A percentile compares a stretch with the other conserved stretches of the same genome.
phyloP scores from a whole-genome alignment of 1,140 invertebrate species.

The Acromyrmex heyeri region DNA sequence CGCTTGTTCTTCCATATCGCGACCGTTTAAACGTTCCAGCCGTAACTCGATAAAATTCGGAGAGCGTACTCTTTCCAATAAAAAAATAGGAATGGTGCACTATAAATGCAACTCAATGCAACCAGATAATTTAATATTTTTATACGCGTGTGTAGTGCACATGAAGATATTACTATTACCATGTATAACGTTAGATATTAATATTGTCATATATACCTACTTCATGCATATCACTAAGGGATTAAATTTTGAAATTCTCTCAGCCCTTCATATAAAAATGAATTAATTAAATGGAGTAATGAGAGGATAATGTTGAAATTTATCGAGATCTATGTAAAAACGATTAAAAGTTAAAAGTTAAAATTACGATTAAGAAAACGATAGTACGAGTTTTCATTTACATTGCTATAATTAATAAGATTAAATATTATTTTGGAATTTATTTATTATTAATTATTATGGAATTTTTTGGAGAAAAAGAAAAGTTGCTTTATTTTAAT shows the following conservation, averaged over 20 bases:
- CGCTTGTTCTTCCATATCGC: background rate
- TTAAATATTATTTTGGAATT: background rate
- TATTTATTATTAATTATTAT: background rate
- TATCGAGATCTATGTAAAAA: background rate
- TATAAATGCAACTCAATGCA: background rate
- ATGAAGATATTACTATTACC: background rate
- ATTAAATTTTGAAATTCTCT: background rate
- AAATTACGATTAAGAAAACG: too few species aligned
- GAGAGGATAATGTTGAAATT: conserved; percentile 2
- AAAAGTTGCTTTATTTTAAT: background rate
- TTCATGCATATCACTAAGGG: background rate
- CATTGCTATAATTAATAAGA: background rate
- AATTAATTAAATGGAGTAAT: background rate
- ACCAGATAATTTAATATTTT: background rate
- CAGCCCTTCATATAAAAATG: background rate
- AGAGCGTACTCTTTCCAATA: conserved; percentile 15
- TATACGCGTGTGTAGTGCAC: background rate
- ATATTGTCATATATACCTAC: background rate
- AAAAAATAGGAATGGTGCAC: conserved; percentile 11
- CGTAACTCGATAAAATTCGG: conserved; percentile 19
- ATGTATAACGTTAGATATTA: background rate
- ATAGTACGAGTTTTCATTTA: background rate
- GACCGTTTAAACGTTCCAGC: background rate
- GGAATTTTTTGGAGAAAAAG: background rate
- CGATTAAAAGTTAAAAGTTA: background rate